Evolutionary conservation across 2,797 vertebrate species (phyloP).

Genomic region (Selene dorsalis): DNA sequence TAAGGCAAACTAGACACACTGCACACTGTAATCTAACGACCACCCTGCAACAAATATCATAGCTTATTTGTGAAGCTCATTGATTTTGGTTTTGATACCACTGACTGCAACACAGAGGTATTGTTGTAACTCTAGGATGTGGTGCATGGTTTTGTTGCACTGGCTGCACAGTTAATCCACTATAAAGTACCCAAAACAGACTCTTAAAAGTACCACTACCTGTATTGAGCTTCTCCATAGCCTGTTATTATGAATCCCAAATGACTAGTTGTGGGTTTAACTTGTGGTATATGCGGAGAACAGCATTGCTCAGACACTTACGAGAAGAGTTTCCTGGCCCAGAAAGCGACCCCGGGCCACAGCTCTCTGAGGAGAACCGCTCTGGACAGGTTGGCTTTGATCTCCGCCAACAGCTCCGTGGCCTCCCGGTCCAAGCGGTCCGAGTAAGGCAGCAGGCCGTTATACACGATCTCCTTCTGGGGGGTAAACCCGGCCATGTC

Average conservation of each 20-base stretch:
- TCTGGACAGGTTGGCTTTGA: constrained; percentile 91
- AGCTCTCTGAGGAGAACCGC: constrained; percentile 93
- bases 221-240: background rate
- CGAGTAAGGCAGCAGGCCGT: constrained; percentile 91
- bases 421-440: constrained; percentile 91
- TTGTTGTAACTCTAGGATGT: background rate
- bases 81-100: background rate
- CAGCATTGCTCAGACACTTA: constrained; percentile 80
- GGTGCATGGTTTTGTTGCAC: background rate
- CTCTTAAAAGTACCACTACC: too few relatives aligned
- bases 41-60: background rate
- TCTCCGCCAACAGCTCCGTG: constrained; percentile 86
- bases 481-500: constrained; percentile 73
- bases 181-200: background rate
- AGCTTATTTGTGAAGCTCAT: background rate
- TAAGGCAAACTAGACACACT: background rate
- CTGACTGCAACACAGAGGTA: background rate
- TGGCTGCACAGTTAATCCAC: background rate
- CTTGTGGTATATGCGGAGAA: background rate
- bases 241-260: background rate
- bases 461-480: constrained; percentile 95
- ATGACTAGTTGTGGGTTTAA: background rate
- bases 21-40: background rate
- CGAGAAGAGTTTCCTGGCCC: constrained; percentile 94
- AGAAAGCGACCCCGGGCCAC: constrained; percentile 95